Base-by-base conservation (phyloP, 1,140 invertebrate species). In the Diachasma alloeum region DNA sequence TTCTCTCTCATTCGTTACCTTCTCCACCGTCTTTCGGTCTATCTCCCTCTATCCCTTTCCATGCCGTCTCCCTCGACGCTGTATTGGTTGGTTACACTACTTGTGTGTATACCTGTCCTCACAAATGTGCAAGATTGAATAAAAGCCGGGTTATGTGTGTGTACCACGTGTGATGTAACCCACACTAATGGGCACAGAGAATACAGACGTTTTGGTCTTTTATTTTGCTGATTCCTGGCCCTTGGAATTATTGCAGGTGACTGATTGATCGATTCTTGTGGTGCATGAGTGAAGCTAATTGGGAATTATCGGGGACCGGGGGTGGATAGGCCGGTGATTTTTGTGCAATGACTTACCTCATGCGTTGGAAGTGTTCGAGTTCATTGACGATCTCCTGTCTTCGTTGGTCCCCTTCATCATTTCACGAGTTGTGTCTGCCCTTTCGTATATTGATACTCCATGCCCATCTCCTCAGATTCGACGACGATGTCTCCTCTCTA, bases 401-500 rank as follows among this genome's bases (percentile, higher is more conserved):
- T 19, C 5, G 36, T 70, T 17, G 9, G 42, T 19, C 17, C 13
- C 31, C 68, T 72, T n/a, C 24, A 66, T 31, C 73, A 79, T 76
- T 68, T 68, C 59, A 78, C 8, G 17, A 19, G 0, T 31, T 68
- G 84, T 88, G 86, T 86, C 88, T 88, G 81, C 88, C 88, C 75
- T 90, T 90, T n/a, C 88, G 84, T 80, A 89, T 89, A 80, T 89
- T 83, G 78, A 90, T 89, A 83, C 84, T 89, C 88, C 88, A 90
- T 36, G 79, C 79, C 79, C 81, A 86, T 89, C 88, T 89, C 76
- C 88, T 84, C 56, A 89, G 79, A 79, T 89, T 89, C 17, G 88
- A 83, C 56, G 87, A 88, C 15, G 88, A 88, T n/a, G 81, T 87
- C 74, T 89, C 87, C 72, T 89, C 87, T 78, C 82, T 83, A 69